These are phyloP conservation scores for Sphenopsis melanotis DNA, from an alignment of 2,797 vertebrate species.

Conservation along the genomic window DNA sequence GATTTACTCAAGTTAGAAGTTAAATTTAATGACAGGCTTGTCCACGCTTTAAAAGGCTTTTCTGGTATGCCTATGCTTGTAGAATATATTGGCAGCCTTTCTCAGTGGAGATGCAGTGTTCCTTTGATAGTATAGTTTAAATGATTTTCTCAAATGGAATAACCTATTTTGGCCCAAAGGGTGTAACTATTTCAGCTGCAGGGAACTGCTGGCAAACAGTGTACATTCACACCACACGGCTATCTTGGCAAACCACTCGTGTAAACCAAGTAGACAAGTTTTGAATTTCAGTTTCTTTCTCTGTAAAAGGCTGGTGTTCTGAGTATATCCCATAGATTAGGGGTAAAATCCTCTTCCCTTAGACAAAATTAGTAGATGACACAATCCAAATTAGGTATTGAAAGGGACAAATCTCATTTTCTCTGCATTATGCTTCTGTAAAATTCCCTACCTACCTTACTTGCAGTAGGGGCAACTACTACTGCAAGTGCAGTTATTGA, in stretches of 20 bases:
- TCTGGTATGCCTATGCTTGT: not conserved
- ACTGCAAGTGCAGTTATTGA: not conserved
- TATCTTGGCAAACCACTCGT: not conserved
- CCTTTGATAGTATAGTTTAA: not conserved
- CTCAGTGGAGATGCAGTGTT: not conserved
- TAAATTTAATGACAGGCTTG: slow-evolving; percentile 4
- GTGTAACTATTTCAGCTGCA: not conserved
- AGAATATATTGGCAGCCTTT: not conserved
- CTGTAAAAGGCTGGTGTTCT: not conserved
- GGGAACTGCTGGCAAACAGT: not conserved
- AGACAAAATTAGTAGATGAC: not conserved
- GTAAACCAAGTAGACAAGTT: not conserved
- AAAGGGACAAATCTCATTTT: not conserved
- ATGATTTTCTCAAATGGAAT: not conserved
- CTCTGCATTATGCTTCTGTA: not conserved
- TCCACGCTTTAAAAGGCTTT: not conserved
- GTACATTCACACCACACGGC: not conserved
- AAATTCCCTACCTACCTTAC: not conserved
- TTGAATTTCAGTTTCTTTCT: not conserved
- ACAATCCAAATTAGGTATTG: not conserved
- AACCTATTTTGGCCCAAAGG: not conserved
- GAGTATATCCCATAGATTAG: not conserved
- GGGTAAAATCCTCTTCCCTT: not conserved
- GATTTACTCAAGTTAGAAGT: not conserved
- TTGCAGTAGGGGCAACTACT: not conserved